phyloP scores from a whole-genome alignment of 2,797 vertebrate species.

The Micromesistius poutassou region DNA sequence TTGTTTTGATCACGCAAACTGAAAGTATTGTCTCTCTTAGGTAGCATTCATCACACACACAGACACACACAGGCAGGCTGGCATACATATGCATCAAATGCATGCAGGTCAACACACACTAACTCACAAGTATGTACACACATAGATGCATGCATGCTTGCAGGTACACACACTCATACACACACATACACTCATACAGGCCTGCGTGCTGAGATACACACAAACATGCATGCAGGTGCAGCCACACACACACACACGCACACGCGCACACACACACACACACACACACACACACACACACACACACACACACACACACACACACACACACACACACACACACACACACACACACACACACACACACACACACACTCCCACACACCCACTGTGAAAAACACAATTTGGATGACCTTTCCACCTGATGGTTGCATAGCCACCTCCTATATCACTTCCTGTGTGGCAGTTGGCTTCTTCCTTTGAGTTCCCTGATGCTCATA shows the following conservation, averaged over 20 bases:
- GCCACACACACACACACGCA: background rate
- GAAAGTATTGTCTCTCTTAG: no score
- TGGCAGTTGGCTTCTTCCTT: background rate
- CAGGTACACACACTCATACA: background rate
- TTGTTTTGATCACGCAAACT: background rate
- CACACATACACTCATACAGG: background rate
- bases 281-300: background rate
- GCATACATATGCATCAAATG: no score
- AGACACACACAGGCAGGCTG: background rate
- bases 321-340: background rate
- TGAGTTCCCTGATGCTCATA: background rate
- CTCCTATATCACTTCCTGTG: background rate
- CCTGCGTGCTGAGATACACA: constrained; percentile 7
- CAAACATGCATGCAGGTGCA: background rate
- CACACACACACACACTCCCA: background rate
- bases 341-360: background rate
- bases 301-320: background rate
- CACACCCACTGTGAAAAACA: background rate
- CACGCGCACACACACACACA: background rate
- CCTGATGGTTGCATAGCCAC: background rate
- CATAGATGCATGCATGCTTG: no score
- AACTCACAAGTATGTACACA: constrained; percentile 5
- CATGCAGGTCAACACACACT: background rate
- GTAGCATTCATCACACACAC: background rate
- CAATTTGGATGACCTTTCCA: background rate